These are phyloP conservation scores for Takifugu rubripes DNA, from an alignment of 2,797 vertebrate genomes.

Conservation along the genomic window DNA sequence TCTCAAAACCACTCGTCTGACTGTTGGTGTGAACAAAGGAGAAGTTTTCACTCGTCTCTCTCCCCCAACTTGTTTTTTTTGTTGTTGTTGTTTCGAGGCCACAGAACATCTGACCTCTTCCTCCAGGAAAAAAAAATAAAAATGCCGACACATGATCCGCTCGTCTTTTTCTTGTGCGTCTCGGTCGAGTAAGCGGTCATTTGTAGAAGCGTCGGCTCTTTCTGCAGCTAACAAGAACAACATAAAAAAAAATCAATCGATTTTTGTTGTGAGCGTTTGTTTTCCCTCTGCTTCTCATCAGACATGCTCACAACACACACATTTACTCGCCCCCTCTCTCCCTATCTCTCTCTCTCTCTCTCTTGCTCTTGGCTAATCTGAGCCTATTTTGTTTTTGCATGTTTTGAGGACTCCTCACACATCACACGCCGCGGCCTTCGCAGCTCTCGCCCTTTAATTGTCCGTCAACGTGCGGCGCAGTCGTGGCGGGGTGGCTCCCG, in stretches of 20 bases:
- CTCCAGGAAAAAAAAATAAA: constrained; percentile 17
- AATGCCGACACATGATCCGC: constrained; percentile 25
- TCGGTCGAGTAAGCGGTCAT: constrained; percentile 61
- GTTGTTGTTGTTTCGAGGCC: constrained; percentile 26
- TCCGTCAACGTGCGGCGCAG: constrained; percentile 57
- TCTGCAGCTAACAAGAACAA: constrained; percentile 66
- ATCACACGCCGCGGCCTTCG: constrained; percentile 53
- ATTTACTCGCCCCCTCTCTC: not conserved
- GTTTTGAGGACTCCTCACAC: constrained; percentile 53
- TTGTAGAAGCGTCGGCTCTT: constrained; percentile 45
- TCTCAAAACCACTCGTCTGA: not conserved
- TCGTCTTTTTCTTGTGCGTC: constrained; percentile 42
- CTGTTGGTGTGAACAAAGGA: not conserved
- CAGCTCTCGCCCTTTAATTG: constrained; percentile 62
- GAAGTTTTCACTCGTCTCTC: constrained; percentile 6
- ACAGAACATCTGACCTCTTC: constrained; percentile 51
- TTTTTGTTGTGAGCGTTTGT: constrained; percentile 63
- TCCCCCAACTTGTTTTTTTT: constrained; percentile 14
- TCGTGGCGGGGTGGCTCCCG: constrained; percentile 31
- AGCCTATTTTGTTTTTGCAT: constrained; percentile 60
- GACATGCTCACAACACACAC: constrained; percentile 40
- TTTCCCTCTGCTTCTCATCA: constrained; percentile 54
- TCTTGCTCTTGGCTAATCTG: constrained; percentile 57
- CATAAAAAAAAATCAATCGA: constrained; percentile 62
- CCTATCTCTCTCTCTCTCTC: not conserved